Percentiles rank a stretch among this genome's conserved stretches.
phyloP scores from a whole-genome alignment of 2,797 vertebrate genomes.

The Psittacula echo region DNA sequence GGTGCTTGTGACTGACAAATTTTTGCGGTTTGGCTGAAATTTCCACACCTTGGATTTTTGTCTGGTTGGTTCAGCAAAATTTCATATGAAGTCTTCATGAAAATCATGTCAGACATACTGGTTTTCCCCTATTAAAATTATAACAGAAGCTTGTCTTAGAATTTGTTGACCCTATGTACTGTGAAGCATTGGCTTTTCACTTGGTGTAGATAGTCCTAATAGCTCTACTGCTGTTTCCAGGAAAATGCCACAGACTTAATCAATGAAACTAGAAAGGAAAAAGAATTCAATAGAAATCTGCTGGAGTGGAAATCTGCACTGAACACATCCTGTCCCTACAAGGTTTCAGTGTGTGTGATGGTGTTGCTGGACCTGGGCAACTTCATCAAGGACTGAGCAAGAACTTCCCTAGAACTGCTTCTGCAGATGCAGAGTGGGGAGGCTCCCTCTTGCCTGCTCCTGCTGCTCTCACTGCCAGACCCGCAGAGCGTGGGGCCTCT shows the following conservation, averaged over 20 bases:
- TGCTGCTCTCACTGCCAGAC: not conserved
- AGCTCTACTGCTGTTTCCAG: not conserved
- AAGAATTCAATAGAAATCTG: not conserved
- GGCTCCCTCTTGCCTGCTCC: not conserved
- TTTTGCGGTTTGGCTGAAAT: not conserved
- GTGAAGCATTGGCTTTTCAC: not conserved
- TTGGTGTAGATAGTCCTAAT: not conserved
- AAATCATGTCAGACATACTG: not conserved
- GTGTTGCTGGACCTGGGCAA: not conserved
- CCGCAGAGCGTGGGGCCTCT: accelerated
- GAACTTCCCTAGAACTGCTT: not conserved
- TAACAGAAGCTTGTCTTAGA: not conserved
- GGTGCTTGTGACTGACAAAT: not conserved
- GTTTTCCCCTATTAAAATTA: not conserved
- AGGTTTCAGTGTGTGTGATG: not conserved
- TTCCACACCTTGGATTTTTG: not conserved
- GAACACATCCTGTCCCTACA: not conserved
- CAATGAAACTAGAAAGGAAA: not conserved
- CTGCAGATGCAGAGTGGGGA: accelerated
- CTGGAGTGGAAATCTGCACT: not conserved
- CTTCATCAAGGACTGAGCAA: not conserved
- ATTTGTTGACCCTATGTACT: not conserved
- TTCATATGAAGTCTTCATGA: not conserved
- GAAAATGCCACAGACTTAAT: not conserved
- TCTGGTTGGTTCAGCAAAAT: not conserved